Conservation (phyloP, 1,140 invertebrate genomes). For the Neelides sp. region DNA sequence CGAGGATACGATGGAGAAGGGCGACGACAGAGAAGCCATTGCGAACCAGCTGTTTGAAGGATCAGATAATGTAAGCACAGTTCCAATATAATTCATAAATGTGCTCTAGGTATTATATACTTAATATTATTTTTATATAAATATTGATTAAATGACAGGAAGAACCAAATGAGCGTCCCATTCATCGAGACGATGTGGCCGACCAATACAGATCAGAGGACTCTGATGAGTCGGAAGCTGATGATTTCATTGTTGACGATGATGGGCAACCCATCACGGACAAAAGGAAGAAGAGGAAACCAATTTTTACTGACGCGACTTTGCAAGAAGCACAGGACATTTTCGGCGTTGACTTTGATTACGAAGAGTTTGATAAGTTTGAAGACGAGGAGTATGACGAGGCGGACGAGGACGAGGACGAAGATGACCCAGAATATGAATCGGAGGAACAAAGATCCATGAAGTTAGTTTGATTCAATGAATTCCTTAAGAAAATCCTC, state of each 20-base stretch:
- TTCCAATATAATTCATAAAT: background rate
- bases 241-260: constrained; percentile 96
- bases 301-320: constrained; percentile 79
- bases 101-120: background rate
- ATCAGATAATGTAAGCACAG: constrained; percentile 63
- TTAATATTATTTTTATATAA: constrained; percentile 1
- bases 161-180: constrained; percentile 60
- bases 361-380: constrained; percentile 84
- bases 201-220: constrained; percentile 56
- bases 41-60: constrained; percentile 76
- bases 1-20: constrained; percentile 54
- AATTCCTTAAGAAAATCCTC: background rate
- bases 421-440: constrained; percentile 35
- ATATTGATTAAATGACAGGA: constrained; percentile 44
- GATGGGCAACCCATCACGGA: constrained; percentile 81
- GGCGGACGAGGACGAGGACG: constrained; percentile 55
- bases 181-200: constrained; percentile 55
- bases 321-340: constrained; percentile 98
- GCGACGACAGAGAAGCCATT: constrained; percentile 67
- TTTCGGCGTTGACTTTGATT: constrained; percentile 98
- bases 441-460: constrained; percentile 21
- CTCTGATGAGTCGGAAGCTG: constrained; percentile 63
- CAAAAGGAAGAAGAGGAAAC: constrained; percentile 71
- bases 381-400: constrained; percentile 77
- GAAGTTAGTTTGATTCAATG: constrained; percentile 27